These are phyloP conservation scores for Camponotus pennsylvanicus DNA, from an alignment of 1,140 invertebrate genomes.

Conservation along the genomic window DNA sequence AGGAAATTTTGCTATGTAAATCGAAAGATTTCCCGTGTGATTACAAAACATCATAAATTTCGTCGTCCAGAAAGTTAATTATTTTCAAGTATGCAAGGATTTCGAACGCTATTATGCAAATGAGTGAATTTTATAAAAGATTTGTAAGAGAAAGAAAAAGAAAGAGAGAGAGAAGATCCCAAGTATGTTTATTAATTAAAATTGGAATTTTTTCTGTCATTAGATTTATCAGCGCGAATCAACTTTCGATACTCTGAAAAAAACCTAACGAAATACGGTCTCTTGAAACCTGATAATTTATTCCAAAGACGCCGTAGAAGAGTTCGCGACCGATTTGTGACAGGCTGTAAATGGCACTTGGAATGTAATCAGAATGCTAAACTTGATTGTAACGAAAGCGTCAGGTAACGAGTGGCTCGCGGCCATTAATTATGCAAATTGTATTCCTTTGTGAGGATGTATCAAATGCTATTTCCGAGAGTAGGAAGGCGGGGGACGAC, in stretches of 20 bases:
- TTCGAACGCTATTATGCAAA: neutral
- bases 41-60: conserved; percentile 27
- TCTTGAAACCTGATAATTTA: conserved; percentile 36
- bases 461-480: conserved; percentile 43
- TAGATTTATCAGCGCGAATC: neutral
- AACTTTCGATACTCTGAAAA: neutral
- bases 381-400: conserved; percentile 39
- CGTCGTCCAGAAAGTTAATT: neutral
- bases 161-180: too few species aligned
- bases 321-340: conserved; percentile 10
- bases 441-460: conserved; percentile 58
- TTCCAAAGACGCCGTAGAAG: neutral
- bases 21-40: conserved; percentile 16
- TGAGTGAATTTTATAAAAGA: neutral
- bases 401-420: conserved; percentile 38
- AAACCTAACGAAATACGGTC: neutral
- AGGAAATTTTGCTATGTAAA: conserved; percentile 23
- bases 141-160: neutral
- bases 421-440: conserved; percentile 56
- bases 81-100: neutral
- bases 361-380: conserved; percentile 16
- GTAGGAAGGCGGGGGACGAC: neutral
- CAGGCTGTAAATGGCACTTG: conserved; percentile 30
- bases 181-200: neutral
- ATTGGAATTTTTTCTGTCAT: neutral